phyloP scores from a whole-genome alignment of 2,888 invertebrate genomes.

The Fissipunctia ypsillon region DNA sequence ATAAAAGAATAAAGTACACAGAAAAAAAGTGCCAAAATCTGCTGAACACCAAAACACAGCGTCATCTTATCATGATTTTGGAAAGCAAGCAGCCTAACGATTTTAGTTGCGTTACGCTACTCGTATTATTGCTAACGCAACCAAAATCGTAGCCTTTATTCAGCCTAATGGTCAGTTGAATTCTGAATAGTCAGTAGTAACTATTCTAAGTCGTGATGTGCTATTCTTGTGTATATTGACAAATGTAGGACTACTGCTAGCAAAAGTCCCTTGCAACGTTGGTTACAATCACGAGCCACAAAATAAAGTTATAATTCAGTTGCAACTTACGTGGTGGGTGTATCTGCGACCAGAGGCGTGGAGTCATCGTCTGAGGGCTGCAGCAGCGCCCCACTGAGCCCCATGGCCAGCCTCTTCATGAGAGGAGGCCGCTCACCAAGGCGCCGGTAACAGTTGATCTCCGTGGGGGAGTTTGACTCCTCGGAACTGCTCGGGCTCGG shows the following conservation, averaged over 20 bases:
- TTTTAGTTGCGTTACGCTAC: no score
- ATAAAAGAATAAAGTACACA: no score
- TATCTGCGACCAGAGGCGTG: conserved; percentile 94
- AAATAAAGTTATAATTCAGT: neutral
- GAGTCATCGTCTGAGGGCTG: conserved; percentile 92
- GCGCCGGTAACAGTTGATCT: conserved; percentile 96
- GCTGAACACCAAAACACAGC: neutral
- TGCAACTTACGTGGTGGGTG: conserved; percentile 89
- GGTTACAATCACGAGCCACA: neutral
- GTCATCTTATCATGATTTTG: neutral
- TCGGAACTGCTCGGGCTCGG: conserved; percentile 94
- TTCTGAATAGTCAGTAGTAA: neutral
- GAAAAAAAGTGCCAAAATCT: neutral
- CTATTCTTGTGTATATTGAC: neutral
- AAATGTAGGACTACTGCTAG: neutral
- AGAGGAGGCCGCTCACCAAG: conserved; percentile 94
- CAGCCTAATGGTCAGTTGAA: neutral
- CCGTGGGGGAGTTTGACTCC: conserved; percentile 96
- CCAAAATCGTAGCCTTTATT: neutral
- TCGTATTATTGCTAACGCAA: no score
- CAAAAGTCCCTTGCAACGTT: neutral
- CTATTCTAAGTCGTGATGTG: neutral
- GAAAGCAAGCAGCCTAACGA: neutral
- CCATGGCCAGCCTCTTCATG: conserved; percentile 94
- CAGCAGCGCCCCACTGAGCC: conserved; percentile 91